Evolutionary conservation across 2,113 vertebrate species (phyloP).

Genomic region (Chionis minor): DNA sequence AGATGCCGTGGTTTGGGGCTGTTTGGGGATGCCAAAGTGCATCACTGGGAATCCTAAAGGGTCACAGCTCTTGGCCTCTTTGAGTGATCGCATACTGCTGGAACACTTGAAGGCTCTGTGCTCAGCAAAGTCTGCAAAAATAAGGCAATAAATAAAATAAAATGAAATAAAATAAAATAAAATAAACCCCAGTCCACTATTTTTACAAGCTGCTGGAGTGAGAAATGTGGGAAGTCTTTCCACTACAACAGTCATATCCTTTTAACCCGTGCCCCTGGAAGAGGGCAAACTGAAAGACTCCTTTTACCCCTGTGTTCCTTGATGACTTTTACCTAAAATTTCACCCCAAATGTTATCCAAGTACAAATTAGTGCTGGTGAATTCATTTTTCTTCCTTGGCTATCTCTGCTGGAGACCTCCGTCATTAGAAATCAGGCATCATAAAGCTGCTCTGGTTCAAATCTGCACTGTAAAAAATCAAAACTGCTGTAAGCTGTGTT

Average conservation of each 20-base stretch:
- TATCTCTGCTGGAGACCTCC: not conserved
- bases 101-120: constrained; percentile 1
- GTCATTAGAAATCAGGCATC: not conserved
- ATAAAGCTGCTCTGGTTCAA: not conserved
- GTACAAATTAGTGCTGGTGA: not conserved
- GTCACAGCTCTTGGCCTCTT: not conserved
- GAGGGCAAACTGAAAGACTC: not conserved
- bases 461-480: not conserved
- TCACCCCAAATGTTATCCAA: not conserved
- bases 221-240: constrained; percentile 49
- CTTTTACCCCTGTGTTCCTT: not conserved
- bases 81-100: not conserved
- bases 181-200: not conserved
- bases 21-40: not conserved
- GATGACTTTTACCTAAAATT: not conserved
- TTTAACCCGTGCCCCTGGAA: not conserved
- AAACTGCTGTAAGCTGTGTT: not conserved
- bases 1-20: not conserved
- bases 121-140: constrained; percentile 29
- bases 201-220: constrained; percentile 43
- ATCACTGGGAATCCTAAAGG: constrained; percentile 20
- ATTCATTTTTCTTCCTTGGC: not conserved
- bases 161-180: constrained; percentile 1
- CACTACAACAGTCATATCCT: constrained; percentile 2
- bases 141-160: not conserved